A percentile compares a stretch with the other conserved stretches of the same genome.
phyloP scores from a whole-genome alignment of 2,888 invertebrate species.

The Cheilosia grossa region DNA sequence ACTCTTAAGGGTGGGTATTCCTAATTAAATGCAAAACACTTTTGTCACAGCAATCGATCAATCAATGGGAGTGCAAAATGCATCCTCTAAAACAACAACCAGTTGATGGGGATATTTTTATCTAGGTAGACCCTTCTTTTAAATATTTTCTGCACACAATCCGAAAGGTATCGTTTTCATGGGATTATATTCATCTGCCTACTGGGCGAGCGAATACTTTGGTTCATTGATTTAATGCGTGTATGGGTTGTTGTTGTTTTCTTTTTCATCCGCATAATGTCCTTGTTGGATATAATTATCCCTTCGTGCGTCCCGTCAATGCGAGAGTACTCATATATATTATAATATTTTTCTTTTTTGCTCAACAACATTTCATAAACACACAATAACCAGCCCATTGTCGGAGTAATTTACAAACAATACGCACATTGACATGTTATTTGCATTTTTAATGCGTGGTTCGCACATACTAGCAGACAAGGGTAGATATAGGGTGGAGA shows the following conservation, averaged over 20 bases:
- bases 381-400: slow-evolving; percentile 68
- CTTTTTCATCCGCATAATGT: slow-evolving; percentile 22
- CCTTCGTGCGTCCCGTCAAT: slow-evolving; percentile 40
- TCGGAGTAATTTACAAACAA: slow-evolving; percentile 74
- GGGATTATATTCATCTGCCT: slow-evolving; percentile 33
- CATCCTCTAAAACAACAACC: slow-evolving; percentile 26
- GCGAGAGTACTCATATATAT: slow-evolving; percentile 19
- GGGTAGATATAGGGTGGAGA: not conserved
- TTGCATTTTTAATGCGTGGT: slow-evolving; percentile 67
- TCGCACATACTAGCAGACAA: slow-evolving; percentile 8
- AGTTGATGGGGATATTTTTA: slow-evolving; percentile 43
- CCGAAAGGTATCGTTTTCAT: slow-evolving; percentile 26
- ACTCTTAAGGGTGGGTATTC: slow-evolving; percentile 4
- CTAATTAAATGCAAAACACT: slow-evolving; percentile 48
- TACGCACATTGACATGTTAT: slow-evolving; percentile 72
- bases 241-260: not conserved
- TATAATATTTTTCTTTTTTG: slow-evolving; percentile 39
- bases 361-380: slow-evolving; percentile 59
- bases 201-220: slow-evolving; percentile 1
- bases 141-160: slow-evolving; percentile 14
- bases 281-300: slow-evolving; percentile 51
- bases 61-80: slow-evolving; percentile 36
- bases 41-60: slow-evolving; percentile 71
- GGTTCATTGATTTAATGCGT: slow-evolving; percentile 5
- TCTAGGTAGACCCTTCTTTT: not conserved